A percentile compares a stretch with the other conserved stretches of the same genome.
phyloP scores from a whole-genome alignment of 1,140 invertebrate genomes.

The Wasmannia auropunctata region DNA sequence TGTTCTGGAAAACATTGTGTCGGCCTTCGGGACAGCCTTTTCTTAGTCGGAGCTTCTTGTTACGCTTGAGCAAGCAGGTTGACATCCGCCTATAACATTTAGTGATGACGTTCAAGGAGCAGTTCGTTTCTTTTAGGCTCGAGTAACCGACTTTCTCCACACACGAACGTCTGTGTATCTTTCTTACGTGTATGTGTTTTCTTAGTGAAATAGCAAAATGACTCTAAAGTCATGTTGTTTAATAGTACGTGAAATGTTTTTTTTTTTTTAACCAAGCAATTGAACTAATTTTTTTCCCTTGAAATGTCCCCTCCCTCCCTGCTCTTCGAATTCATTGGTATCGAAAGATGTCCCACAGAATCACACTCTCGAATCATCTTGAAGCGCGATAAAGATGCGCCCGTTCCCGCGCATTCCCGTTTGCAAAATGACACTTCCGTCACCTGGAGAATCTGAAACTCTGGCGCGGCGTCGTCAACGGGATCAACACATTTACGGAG shows the following conservation, averaged over 20 bases:
- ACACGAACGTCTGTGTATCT: background rate
- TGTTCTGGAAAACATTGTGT: slow-evolving; percentile 66
- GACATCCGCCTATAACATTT: slow-evolving; percentile 72
- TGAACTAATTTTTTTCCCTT: background rate
- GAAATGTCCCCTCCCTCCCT: background rate
- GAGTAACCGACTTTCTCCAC: background rate
- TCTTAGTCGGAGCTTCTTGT: slow-evolving; percentile 52
- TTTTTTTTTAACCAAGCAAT: too few species aligned
- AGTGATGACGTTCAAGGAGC: slow-evolving; percentile 40
- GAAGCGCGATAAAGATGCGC: background rate
- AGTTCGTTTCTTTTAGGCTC: background rate
- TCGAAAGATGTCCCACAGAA: background rate
- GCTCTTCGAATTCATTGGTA: background rate
- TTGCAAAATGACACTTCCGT: background rate
- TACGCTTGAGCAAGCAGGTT: slow-evolving; percentile 72
- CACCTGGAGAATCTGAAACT: background rate
- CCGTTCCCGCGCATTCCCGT: background rate
- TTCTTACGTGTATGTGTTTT: background rate
- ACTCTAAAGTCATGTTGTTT: background rate
- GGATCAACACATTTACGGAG: background rate
- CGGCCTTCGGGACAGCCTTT: background rate
- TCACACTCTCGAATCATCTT: background rate
- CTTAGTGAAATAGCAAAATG: too few species aligned
- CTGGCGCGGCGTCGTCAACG: background rate
- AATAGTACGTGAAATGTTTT: background rate